Evolutionary conservation across 2,113 vertebrate genomes (phyloP).

Genomic region (Tupaia tana): DNA sequence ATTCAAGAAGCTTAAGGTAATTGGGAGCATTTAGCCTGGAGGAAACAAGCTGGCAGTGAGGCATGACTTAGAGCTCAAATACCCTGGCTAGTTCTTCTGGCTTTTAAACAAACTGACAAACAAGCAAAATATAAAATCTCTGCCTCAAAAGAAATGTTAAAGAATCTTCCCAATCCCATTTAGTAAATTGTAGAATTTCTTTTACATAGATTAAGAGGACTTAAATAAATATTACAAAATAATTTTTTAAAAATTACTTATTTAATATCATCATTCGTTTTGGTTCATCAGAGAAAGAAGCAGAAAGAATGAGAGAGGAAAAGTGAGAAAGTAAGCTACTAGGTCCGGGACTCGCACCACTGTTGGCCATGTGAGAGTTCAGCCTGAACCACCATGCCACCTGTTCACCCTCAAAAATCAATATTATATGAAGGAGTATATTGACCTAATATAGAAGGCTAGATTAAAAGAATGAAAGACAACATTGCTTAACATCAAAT

Average conservation of each 20-base stretch:
- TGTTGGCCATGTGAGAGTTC: too few relatives aligned
- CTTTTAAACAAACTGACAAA: background rate
- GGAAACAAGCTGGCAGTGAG: background rate
- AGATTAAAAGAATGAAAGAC: background rate
- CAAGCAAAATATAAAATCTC: background rate
- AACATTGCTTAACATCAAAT: background rate
- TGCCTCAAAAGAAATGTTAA: background rate
- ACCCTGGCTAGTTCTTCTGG: background rate
- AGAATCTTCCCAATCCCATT: background rate
- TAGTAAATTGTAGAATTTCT: background rate
- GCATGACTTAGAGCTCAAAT: background rate
- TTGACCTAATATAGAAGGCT: background rate
- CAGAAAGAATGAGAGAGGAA: too few relatives aligned
- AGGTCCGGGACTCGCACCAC: too few relatives aligned
- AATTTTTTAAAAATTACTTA: too few relatives aligned
- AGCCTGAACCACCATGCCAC: too few relatives aligned
- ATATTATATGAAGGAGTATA: background rate
- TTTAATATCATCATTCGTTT: too few relatives aligned
- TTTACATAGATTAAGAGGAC: background rate
- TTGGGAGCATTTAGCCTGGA: background rate
- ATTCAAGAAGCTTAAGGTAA: conserved; percentile 51
- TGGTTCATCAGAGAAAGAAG: too few relatives aligned
- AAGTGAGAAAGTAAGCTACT: too few relatives aligned
- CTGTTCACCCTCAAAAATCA: background rate
- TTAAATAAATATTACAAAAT: background rate